phyloP scores from a whole-genome alignment of 2,113 vertebrate species.

The Boleophthalmus pectinirostris region DNA sequence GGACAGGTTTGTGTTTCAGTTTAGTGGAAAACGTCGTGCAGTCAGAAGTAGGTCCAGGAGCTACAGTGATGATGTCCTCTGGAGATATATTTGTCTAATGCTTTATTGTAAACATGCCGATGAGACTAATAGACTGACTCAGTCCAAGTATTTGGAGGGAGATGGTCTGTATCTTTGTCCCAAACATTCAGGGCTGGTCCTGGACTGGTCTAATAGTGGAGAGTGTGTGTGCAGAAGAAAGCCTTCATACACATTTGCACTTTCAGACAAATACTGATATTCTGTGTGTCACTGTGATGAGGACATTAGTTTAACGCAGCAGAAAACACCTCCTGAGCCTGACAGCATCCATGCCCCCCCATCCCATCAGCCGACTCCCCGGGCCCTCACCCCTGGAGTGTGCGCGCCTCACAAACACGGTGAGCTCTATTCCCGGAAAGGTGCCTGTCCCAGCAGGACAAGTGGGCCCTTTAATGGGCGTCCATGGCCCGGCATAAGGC shows the following conservation, averaged over 20 bases:
- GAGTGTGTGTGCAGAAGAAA: slow-evolving; percentile 30
- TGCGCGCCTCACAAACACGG: slow-evolving; percentile 68
- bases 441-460: slow-evolving; percentile 76
- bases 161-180: slow-evolving; percentile 19
- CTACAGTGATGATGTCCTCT: background rate
- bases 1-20: slow-evolving; percentile 19
- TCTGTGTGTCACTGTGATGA: background rate
- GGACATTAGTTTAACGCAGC: slow-evolving; percentile 6
- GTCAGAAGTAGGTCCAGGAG: slow-evolving; percentile 3
- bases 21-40: slow-evolving; percentile 13
- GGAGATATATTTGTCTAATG: slow-evolving; percentile 8
- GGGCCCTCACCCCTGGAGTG: slow-evolving; percentile 60
- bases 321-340: slow-evolving; percentile 41
- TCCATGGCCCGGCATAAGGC: slow-evolving; percentile 71
- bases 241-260: slow-evolving; percentile 15
- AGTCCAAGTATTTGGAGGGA: background rate
- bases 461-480: slow-evolving; percentile 77
- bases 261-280: slow-evolving; percentile 2
- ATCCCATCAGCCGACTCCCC: slow-evolving; percentile 45
- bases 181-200: slow-evolving; percentile 18
- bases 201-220: slow-evolving; percentile 15
- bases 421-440: slow-evolving; percentile 76
- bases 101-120: background rate
- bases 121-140: slow-evolving; percentile 6
- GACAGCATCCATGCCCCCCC: slow-evolving; percentile 50